Evolutionary conservation across 2,888 invertebrate species (phyloP), one percentile per base, ranked within the genome.

Genomic region (Empis stercorea): DNA sequence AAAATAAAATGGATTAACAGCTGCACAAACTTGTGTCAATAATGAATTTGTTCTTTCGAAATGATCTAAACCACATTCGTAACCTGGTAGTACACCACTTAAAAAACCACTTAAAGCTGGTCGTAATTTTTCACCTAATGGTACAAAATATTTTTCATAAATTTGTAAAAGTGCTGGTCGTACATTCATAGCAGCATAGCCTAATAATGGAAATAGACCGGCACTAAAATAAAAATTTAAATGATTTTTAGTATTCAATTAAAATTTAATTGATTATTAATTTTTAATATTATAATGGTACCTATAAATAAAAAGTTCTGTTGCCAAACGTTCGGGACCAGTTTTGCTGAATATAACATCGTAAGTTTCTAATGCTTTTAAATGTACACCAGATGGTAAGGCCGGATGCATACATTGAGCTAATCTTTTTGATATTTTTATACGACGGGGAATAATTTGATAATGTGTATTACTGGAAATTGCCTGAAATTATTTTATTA

Each of bases 321-420:
- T 81, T 46, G 86, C 82, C 48, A 89, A 72, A 51, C 82, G 74
- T 61, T 81, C 81, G 43, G 86, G 81, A 50, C 89, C 89, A 71
- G 92, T 87, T 59, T 84, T 85, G 63, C 84, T 84, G 71, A 93
- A 92, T 63, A 93, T 87, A 54, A 87, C 83, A 62, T 87, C 87
- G 67, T 92, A 93, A 0, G 89, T 88, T 71, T 93, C 92, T 54
- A 93, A 70, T 17, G 91, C 89, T 69, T 91, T 92, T 51, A 92
- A 71, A 69, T 93, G 93, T 23, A 93, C 93, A 32, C 93, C 92
- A 46, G 87, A 85, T 17, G 93, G 92, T 54, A 93, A 71, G 15
- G 87, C 87, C 32, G 92, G 92, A 71, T 94, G 92, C 76, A 93
- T 84, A 65, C 93, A 94, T 75, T 93, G 93, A 42, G 92, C 87